These are phyloP conservation scores for Epizoanthus rinbou DNA, from an alignment of 92 coral and sea anemone species.

Conservation along the genomic window DNA sequence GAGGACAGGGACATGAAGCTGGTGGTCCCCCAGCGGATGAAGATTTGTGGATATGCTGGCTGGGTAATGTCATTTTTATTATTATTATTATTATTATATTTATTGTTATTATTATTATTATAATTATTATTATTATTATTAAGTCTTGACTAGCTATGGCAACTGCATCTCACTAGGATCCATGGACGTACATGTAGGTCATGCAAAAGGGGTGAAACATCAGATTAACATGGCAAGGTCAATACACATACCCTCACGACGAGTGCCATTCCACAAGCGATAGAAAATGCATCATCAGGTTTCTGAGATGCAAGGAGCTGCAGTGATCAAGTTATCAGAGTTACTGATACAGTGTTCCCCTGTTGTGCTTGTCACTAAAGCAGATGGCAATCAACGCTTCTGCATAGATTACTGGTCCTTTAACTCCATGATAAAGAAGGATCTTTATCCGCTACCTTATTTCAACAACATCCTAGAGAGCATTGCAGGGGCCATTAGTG, in stretches of 20 bases:
- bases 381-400: conserved; percentile 8
- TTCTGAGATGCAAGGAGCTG: not conserved
- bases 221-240: conserved; percentile 35
- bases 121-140: too few relatives aligned
- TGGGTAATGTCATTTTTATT: too few relatives aligned
- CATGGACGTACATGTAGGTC: conserved; percentile 5
- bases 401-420: conserved; percentile 55
- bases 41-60: too few relatives aligned
- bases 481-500: conserved; percentile 43
- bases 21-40: too few relatives aligned
- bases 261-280: not conserved
- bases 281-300: not conserved
- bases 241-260: conserved; percentile 1
- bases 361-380: not conserved
- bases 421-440: conserved; percentile 39
- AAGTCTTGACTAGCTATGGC: too few relatives aligned
- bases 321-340: conserved; percentile 20
- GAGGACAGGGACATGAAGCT: too few relatives aligned
- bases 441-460: conserved; percentile 40
- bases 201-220: not conserved
- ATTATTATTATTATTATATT: too few relatives aligned
- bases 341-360: conserved; percentile 50
- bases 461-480: conserved; percentile 52
- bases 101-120: too few relatives aligned
- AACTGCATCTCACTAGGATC: not conserved